phyloP scores from a whole-genome alignment of 1,140 invertebrate species.

The Parapsyche elsis region DNA sequence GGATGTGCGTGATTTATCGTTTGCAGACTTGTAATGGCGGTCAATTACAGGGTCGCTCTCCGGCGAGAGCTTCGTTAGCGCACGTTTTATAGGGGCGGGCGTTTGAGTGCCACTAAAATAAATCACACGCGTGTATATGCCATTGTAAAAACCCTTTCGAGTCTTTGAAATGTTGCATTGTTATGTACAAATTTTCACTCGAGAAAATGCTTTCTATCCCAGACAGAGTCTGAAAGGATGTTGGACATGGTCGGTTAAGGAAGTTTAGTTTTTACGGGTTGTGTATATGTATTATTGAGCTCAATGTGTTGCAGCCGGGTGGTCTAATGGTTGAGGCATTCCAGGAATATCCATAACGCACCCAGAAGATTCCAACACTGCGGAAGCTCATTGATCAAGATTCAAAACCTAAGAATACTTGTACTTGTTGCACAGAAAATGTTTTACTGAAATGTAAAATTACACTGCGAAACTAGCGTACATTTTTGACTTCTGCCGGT shows the following conservation, averaged over 20 bases:
- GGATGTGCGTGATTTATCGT: constrained; percentile 10
- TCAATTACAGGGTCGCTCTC: constrained; percentile 4
- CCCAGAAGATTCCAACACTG: neutral
- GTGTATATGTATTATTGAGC: neutral
- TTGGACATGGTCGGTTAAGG: neutral
- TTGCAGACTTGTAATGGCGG: constrained; percentile 1
- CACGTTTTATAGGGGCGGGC: neutral
- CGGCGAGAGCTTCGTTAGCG: neutral
- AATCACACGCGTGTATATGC: neutral
- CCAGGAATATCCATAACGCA: constrained; percentile 32
- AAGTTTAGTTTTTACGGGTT: neutral
- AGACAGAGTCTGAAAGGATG: neutral
- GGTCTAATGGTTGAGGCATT: constrained; percentile 23
- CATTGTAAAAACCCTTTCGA: neutral
- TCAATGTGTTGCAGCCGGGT: constrained; percentile 6
- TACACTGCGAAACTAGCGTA: neutral
- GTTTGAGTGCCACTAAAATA: constrained; percentile 19
- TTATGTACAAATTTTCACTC: neutral
- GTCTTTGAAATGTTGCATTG: constrained; percentile 13
- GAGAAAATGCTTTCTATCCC: neutral
- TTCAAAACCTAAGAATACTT: constrained; percentile 8
- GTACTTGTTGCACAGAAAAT: too few species aligned
- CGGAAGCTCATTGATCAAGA: constrained; percentile 13
- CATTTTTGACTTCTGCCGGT: neutral
- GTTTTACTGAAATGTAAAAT: neutral